A percentile compares a stretch with the other conserved stretches of the same genome.
phyloP scores from a whole-genome alignment of 2,113 vertebrate species.

The Labeo rohita region DNA sequence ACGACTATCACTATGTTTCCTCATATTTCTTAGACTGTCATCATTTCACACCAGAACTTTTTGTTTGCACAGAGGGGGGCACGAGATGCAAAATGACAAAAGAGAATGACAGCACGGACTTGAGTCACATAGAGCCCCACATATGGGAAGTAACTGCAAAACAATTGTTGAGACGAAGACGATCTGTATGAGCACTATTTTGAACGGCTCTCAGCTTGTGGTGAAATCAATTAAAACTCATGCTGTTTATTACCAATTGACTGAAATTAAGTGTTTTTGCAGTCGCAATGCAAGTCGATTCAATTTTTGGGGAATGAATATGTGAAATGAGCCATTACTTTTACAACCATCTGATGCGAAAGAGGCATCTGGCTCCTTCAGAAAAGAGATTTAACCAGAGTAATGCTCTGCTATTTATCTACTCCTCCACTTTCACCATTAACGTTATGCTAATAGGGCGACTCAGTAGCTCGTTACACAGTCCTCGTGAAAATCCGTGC shows the following conservation, averaged over 20 bases:
- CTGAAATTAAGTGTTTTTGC: constrained; percentile 62
- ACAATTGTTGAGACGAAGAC: constrained; percentile 57
- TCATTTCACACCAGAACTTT: constrained; percentile 69
- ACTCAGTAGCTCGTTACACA: constrained; percentile 48
- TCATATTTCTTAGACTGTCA: constrained; percentile 62
- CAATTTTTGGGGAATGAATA: constrained; percentile 62
- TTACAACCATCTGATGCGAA: constrained; percentile 51
- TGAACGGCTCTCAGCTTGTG: constrained; percentile 63
- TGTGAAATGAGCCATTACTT: constrained; percentile 62
- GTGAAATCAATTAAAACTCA: constrained; percentile 64
- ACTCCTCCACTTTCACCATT: constrained; percentile 27
- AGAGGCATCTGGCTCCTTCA: constrained; percentile 54
- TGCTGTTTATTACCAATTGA: constrained; percentile 62
- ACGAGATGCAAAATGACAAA: constrained; percentile 27
- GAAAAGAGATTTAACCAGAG: constrained; percentile 41
- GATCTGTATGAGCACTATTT: constrained; percentile 46
- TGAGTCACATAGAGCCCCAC: constrained; percentile 67
- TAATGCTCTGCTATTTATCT: constrained; percentile 42
- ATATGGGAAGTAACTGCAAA: constrained; percentile 69
- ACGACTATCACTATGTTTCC: neutral
- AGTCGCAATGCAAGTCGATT: constrained; percentile 60
- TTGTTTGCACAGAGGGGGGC: constrained; percentile 48
- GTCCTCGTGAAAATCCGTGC: constrained; percentile 61
- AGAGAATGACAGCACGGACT: constrained; percentile 49
- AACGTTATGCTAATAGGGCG: constrained; percentile 53